Conservation (phyloP, 2,888 invertebrate genomes). For the Tetanocera ferruginea region DNA sequence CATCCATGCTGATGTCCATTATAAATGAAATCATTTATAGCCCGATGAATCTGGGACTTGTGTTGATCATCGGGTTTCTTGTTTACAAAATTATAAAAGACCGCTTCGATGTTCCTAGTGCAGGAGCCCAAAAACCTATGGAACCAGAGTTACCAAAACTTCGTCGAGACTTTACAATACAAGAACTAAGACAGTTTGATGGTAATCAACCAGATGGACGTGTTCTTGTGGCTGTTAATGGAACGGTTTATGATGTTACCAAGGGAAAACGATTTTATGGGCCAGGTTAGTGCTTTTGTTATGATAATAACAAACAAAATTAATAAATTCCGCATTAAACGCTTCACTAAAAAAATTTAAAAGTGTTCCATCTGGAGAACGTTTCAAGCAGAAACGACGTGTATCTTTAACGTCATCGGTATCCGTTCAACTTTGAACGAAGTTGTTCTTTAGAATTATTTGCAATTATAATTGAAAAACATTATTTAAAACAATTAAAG, state of each 20-base stretch:
- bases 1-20: conserved; percentile 59
- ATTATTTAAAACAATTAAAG: too few relatives aligned
- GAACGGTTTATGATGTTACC: conserved; percentile 95
- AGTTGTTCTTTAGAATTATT: too few relatives aligned
- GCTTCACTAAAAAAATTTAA: too few relatives aligned
- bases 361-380: too few relatives aligned
- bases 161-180: conserved; percentile 89
- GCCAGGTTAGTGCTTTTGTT: conserved; percentile 77
- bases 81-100: conserved; percentile 82
- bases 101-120: conserved; percentile 68
- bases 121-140: conserved; percentile 58
- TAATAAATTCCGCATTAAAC: too few relatives aligned
- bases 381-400: too few relatives aligned
- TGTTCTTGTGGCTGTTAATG: conserved; percentile 92
- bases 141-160: conserved; percentile 83
- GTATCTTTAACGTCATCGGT: too few relatives aligned
- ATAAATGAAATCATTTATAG: conserved; percentile 77
- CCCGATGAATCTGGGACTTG: conserved; percentile 79
- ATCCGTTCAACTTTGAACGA: too few relatives aligned
- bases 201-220: conserved; percentile 89
- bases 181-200: conserved; percentile 88
- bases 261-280: conserved; percentile 92
- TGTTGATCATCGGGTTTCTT: conserved; percentile 78
- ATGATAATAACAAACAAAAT: too few relatives aligned
- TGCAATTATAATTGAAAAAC: too few relatives aligned